A percentile compares a stretch with the other conserved stretches of the same genome.
Evolutionary conservation across 2,797 vertebrate genomes (phyloP).

Genomic region (Acanthurus lineatus): DNA sequence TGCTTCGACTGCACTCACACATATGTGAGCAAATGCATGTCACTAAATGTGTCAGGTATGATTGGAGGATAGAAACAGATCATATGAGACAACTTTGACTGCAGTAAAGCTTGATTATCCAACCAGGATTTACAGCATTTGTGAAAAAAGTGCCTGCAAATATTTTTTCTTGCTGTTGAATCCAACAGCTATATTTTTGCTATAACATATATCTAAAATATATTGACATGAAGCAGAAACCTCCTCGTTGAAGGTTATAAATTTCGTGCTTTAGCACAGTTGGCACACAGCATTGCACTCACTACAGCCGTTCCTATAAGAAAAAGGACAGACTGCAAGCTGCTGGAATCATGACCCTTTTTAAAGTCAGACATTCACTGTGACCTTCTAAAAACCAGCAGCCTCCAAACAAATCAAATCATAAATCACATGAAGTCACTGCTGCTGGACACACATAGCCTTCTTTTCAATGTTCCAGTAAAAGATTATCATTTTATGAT

Average conservation of each 20-base stretch:
- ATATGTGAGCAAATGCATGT: not conserved
- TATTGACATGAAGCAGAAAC: conserved; percentile 11
- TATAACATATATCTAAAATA: not conserved
- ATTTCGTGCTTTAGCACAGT: conserved; percentile 6
- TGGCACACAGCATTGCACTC: conserved; percentile 1
- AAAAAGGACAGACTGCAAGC: conserved; percentile 4
- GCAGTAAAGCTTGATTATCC: not conserved
- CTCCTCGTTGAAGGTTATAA: not conserved
- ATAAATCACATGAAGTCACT: conserved; percentile 25
- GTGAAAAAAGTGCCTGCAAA: conserved; percentile 2
- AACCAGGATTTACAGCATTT: not conserved
- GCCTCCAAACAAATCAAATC: conserved; percentile 24
- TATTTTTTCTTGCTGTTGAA: not conserved
- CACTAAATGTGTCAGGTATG: conserved; percentile 9
- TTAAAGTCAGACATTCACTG: conserved; percentile 1
- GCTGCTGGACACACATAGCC: not conserved
- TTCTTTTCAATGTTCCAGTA: not conserved
- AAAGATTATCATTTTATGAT: conserved; percentile 3
- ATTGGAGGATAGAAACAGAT: not conserved
- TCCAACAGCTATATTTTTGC: not conserved
- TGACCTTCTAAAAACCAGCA: conserved; percentile 2
- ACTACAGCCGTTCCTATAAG: not conserved
- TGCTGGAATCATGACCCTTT: not conserved
- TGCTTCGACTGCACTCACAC: not conserved
- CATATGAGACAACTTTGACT: not conserved